phyloP scores from a whole-genome alignment of 2,888 invertebrate species.

The Drosophila pegasa region DNA sequence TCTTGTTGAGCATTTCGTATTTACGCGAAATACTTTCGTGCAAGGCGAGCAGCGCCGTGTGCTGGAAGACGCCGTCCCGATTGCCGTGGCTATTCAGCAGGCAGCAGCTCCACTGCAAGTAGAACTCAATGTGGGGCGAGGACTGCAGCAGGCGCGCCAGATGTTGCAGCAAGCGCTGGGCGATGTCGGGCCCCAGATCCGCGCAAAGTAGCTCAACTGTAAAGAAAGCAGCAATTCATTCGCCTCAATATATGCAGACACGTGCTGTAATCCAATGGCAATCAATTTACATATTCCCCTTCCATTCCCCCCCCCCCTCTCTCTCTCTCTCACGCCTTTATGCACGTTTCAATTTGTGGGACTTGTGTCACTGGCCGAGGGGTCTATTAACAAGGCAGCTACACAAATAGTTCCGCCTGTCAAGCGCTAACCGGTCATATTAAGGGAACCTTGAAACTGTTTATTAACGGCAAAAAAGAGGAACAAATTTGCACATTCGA shows the following conservation, averaged over 20 bases:
- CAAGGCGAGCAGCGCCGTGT: conserved; percentile 88
- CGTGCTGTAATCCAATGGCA: conserved; percentile 53
- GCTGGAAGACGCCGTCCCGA: conserved; percentile 87
- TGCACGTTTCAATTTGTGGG: conserved; percentile 3
- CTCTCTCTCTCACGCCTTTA: too few relatives aligned
- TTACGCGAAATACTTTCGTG: conserved; percentile 92
- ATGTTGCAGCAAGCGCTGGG: conserved; percentile 90
- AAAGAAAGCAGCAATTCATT: conserved; percentile 70
- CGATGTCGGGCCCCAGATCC: conserved; percentile 90
- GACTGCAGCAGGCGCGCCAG: conserved; percentile 90
- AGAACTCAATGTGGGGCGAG: conserved; percentile 94
- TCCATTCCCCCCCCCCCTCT: too few relatives aligned
- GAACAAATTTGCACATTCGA: conserved; percentile 75
- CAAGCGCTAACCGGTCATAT: conserved; percentile 23
- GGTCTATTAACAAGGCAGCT: conserved; percentile 57
- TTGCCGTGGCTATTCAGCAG: conserved; percentile 89
- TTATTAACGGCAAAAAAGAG: conserved; percentile 61
- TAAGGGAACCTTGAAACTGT: conserved; percentile 69
- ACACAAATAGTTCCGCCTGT: conserved; percentile 13
- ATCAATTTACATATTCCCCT: conserved; percentile 41
- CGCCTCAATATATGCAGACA: conserved; percentile 42
- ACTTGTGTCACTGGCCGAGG: conserved; percentile 18
- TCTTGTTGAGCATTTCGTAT: conserved; percentile 92
- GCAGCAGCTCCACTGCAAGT: conserved; percentile 91
- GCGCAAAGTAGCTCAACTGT: conserved; percentile 91